A percentile compares a stretch with the other conserved stretches of the same genome.
Evolutionary conservation across 2,113 vertebrate species (phyloP).

Genomic region (Sebastes schlegelii): DNA sequence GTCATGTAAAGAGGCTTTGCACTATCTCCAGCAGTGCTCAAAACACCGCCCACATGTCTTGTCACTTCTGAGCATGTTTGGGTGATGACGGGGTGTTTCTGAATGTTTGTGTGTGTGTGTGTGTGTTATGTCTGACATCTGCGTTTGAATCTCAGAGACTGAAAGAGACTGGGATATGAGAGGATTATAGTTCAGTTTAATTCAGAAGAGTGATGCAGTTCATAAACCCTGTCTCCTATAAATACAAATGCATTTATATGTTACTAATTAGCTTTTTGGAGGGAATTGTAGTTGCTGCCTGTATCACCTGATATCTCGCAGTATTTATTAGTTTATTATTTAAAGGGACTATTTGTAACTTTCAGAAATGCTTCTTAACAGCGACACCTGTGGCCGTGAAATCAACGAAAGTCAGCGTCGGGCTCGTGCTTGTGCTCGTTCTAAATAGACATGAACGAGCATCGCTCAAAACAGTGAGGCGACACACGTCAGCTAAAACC

Average conservation of each 20-base stretch:
- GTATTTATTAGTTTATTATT: not conserved
- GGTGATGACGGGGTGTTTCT: slow-evolving; percentile 41
- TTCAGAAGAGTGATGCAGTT: not conserved
- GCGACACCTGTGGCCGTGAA: no score
- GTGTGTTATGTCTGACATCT: slow-evolving; percentile 27
- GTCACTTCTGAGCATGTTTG: slow-evolving; percentile 60
- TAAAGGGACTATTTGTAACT: no score
- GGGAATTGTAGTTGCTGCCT: not conserved
- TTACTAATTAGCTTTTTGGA: not conserved
- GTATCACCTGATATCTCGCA: not conserved
- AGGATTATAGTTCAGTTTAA: slow-evolving; percentile 11
- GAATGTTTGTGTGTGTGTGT: slow-evolving; percentile 25
- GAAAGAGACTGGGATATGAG: not conserved
- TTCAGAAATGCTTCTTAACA: no score
- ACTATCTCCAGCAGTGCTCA: slow-evolving; percentile 51
- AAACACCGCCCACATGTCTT: slow-evolving; percentile 67
- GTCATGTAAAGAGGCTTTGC: slow-evolving; percentile 67
- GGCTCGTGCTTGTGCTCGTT: no score
- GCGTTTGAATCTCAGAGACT: slow-evolving; percentile 9
- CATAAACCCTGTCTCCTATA: not conserved
- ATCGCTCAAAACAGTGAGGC: no score
- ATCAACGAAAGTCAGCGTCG: no score
- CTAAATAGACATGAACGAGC: no score
- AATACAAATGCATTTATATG: not conserved
- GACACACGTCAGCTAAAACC: no score